Base-by-base conservation (phyloP, 2,888 invertebrate genomes). In the Lysandra bellargus region DNA sequence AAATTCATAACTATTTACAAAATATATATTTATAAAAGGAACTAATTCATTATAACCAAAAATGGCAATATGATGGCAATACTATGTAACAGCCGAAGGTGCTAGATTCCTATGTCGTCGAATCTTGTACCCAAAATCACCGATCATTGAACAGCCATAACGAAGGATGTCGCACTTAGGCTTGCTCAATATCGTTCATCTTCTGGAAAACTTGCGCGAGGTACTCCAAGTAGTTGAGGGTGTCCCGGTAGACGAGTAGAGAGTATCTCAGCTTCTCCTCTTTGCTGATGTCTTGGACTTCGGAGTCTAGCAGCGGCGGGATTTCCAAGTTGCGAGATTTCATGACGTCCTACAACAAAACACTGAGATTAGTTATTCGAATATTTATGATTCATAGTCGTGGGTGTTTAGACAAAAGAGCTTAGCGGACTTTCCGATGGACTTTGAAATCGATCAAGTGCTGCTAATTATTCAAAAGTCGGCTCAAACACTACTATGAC, bases 61-160 rank as follows among this genome's bases (percentile, higher is more conserved):
- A 92, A 93, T 94, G 94, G 94, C 94, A 94, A 94, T 91, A 88
- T 92, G 91, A 93, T 94, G 94, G 94, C 94, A 94, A 92, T 89
- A 88, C 85, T 87, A 89, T 89, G 89, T 86, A 88, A 90, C 90
- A 91, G 90, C 91, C 91, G 88, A 89, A 90, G 85, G 86, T 87
- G 86, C 86, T 85, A 86, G 85, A 85, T 85, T 85, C 84, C 85
- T 85, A 85, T 83, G 82, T 85, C 78, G 74, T 80, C 78, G 40
- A 44, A 75, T 75, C 37, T 61, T 3, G 30, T 23, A 57, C 57
- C 17, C 14, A 4, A 57, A 57, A 79, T 33, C 75, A 69, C 77
- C 79, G 77, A 37, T 33, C 44, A n/a, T 61, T 60, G 44, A 57
- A 57, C 77, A 61, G 64, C 53, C 53, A 76, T 72, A 76, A 77